Base-by-base conservation (phyloP, 2,113 vertebrate species). In the Onychorhynchus coronatus region DNA sequence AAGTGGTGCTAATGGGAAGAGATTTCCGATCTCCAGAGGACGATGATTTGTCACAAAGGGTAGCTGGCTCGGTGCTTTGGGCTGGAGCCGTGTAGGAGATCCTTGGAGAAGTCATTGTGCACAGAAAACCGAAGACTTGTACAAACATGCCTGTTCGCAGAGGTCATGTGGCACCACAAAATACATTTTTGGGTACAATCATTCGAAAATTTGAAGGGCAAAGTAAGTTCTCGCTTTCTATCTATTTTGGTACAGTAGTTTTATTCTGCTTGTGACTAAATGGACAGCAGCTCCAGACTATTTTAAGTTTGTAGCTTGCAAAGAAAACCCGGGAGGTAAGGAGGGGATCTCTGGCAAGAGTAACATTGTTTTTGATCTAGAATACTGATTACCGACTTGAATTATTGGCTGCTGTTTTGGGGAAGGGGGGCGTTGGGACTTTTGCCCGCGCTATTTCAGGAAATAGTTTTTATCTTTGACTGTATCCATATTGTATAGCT, bases 161-260 rank as follows among this genome's bases (percentile, higher is more conserved):
- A 98, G 99, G 99, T 97, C 99, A 99, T 98, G 99, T 99, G 98
- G 99, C 99, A 96, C 99, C 99, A 79, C 99, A 99, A 89, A 99
- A 99, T 97, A 99, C 99, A 42, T 99, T 99, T 97, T 97, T 99
- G 97, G 99, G 99, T 97, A 98, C 99, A 97, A 99, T 99, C 96
- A 99, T 99, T 97, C 98, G 99, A 96, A 99, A 99, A 99, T 99
- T 99, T 98, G 99, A 99, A 98, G 99, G 99, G 96, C 99, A 99
- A 98, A 99, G 99, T 99, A 97, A 99, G 99, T 99, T 98, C 94
- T 77, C 72, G 95, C 96, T 97, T 78, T 96, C 95, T 98, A 80
- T 98, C 85, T 72, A 80, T 97, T 97, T 96, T 85, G 92, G 68
- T 81, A 68, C 90, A 78, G 89, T 97, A 88, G 90, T 97, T 96